Conservation (phyloP, 2,888 invertebrate genomes). For the Leucozona laternaria region DNA sequence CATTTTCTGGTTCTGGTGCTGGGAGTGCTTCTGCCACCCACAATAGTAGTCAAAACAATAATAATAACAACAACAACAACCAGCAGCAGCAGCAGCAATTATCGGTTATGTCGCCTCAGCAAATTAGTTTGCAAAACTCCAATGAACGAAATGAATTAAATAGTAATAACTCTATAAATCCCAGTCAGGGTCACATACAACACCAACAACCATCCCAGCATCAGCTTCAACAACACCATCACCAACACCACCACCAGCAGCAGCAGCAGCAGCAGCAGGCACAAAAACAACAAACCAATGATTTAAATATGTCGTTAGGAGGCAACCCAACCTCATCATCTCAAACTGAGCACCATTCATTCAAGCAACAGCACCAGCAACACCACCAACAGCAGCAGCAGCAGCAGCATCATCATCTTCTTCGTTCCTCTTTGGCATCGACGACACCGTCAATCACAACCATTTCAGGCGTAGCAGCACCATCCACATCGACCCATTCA, state of each 20-base stretch:
- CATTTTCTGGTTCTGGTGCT: conserved; percentile 74
- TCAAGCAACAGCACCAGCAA: conserved; percentile 72
- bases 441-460: conserved; percentile 74
- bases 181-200: conserved; percentile 72
- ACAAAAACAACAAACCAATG: conserved; percentile 67
- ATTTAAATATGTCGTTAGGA: conserved; percentile 69
- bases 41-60: conserved; percentile 40
- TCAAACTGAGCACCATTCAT: conserved; percentile 69
- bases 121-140: conserved; percentile 78
- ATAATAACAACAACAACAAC: conserved; percentile 56
- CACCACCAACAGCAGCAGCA: conserved; percentile 41
- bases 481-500: conserved; percentile 75
- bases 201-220: conserved; percentile 72
- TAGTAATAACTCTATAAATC: conserved; percentile 76
- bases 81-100: conserved; percentile 48
- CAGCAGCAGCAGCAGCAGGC: conserved; percentile 70
- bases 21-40: conserved; percentile 26
- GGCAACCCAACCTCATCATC: conserved; percentile 70
- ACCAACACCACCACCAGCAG: conserved; percentile 77
- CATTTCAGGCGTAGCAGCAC: conserved; percentile 61
- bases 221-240: conserved; percentile 77
- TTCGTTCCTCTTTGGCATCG: conserved; percentile 68
- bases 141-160: conserved; percentile 78
- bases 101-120: conserved; percentile 73
- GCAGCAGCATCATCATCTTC: conserved; percentile 69